Percentiles rank a stretch among this genome's conserved stretches.
Evolutionary conservation across 2,113 vertebrate genomes (phyloP).

Genomic region (Hemiscyllium ocellatum): DNA sequence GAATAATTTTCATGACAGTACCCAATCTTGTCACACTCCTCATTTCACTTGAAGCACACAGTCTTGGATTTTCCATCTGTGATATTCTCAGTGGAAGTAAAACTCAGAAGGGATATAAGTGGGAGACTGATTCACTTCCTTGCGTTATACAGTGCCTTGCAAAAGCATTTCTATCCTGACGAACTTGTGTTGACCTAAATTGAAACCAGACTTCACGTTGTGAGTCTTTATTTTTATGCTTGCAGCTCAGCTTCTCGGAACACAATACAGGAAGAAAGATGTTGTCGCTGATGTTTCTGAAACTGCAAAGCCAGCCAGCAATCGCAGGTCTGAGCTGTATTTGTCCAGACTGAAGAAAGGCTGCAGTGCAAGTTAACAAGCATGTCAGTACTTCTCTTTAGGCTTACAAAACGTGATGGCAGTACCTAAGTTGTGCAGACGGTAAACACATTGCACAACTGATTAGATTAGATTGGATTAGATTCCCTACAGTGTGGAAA

Average conservation of each 20-base stretch:
- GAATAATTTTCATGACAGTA: neutral
- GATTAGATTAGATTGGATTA: too few relatives aligned
- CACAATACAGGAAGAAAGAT: neutral
- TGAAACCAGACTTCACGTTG: neutral
- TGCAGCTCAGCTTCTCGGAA: neutral
- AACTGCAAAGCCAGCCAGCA: neutral
- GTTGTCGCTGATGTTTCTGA: neutral
- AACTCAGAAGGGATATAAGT: neutral
- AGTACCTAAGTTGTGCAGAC: neutral
- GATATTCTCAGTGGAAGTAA: neutral
- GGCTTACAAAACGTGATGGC: neutral
- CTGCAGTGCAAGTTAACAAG: neutral
- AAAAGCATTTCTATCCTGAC: neutral
- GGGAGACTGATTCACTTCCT: neutral
- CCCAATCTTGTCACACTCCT: neutral
- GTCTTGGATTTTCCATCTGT: neutral
- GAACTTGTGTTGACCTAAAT: neutral
- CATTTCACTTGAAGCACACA: neutral
- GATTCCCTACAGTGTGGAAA: too few relatives aligned
- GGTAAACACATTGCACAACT: neutral
- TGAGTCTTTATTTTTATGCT: neutral
- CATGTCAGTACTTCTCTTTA: neutral
- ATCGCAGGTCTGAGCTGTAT: neutral
- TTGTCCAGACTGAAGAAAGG: neutral
- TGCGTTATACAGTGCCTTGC: neutral